These are phyloP conservation scores for Mirounga angustirostris DNA, from an alignment of 2,113 vertebrate species.

Conservation along the genomic window DNA sequence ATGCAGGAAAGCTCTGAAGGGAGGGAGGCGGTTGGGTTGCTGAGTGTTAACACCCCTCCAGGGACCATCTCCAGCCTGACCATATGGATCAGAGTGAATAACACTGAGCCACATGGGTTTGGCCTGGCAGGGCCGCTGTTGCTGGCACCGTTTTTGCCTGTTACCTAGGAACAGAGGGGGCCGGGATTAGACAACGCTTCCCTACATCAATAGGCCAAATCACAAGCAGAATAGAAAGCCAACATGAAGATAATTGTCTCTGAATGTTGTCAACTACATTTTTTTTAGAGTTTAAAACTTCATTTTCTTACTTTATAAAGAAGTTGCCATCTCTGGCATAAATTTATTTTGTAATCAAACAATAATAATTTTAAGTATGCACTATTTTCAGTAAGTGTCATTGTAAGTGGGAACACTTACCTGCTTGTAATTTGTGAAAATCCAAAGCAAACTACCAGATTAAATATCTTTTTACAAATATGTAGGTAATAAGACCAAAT, in stretches of 20 bases:
- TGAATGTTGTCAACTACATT: slow-evolving; percentile 62
- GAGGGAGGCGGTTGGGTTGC: slow-evolving; percentile 92
- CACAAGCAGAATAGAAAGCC: slow-evolving; percentile 83
- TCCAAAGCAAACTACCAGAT: slow-evolving; percentile 62
- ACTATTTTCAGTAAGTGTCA: slow-evolving; percentile 54
- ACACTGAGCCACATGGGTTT: slow-evolving; percentile 91
- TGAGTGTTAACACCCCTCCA: slow-evolving; percentile 96
- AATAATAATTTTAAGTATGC: slow-evolving; percentile 46
- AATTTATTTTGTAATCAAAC: slow-evolving; percentile 66
- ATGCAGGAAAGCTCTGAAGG: slow-evolving; percentile 88
- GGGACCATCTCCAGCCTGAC: slow-evolving; percentile 94
- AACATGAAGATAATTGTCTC: slow-evolving; percentile 82
- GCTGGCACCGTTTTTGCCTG: slow-evolving; percentile 92
- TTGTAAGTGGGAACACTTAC: slow-evolving; percentile 65
- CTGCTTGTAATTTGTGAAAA: slow-evolving; percentile 66
- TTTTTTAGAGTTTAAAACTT: slow-evolving; percentile 71
- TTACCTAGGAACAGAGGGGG: slow-evolving; percentile 95
- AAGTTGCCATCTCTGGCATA: slow-evolving; percentile 54
- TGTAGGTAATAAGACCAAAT: slow-evolving; percentile 41
- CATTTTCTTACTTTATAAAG: slow-evolving; percentile 56
- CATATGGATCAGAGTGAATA: slow-evolving; percentile 98
- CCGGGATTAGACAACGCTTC: slow-evolving; percentile 89
- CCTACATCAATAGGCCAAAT: slow-evolving; percentile 86
- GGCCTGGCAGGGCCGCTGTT: slow-evolving; percentile 93
- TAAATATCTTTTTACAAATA: slow-evolving; percentile 60